Base-by-base conservation (phyloP, 2,113 vertebrate genomes). In the pig (Sus scrofa) region DNA sequence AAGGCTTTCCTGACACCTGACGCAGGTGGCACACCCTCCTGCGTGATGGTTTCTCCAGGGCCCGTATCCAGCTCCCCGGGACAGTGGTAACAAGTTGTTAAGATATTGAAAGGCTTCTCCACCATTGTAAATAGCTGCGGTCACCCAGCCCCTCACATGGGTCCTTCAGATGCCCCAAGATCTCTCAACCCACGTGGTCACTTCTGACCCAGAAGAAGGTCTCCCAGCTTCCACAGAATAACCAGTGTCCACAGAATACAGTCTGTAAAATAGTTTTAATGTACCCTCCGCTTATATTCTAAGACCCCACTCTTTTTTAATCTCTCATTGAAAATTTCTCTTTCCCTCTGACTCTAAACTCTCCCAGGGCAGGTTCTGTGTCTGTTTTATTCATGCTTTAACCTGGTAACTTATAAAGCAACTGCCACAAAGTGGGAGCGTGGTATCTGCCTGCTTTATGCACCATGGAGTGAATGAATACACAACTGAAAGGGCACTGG, bases 171-270 rank as follows among this genome's bases (percentile, higher is more conserved):
- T 58, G 22, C 2, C 44, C 6, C 52, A 56, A 75, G 70, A 68
- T 16, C n/a, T 39, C 10, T 2, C 34, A 18, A 26, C 16, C 32
- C 37, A 6, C 0, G 2, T 27, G 11, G 27, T 18, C 4, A 9
- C 65, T 34, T n/a, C 39, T 22, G 9, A 26, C 11, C 89, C 30
- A 39, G 71, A 83, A n/a, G 24, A 56, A 30, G 4, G 7, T 52
- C 70, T 34, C 54, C 39, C 32, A 2, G 4, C 12, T 18, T 50
- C 39, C n/a, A n/a, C n/a, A n/a, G n/a, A n/a, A n/a, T 1, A 15
- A 6, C 71, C 24, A 62, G 15, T 16, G 13, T 54, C 67, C 54
- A 32, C 0, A 1, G n/a, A 68, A 15, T 12, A 4, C 9, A 54
- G 12, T 8, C 60, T 39, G 6, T 63, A n/a, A 70, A 19, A 52